A percentile compares a stretch with the other conserved stretches of the same genome.
phyloP scores from a whole-genome alignment of 1,140 invertebrate genomes.

The Ooceraea biroi region DNA sequence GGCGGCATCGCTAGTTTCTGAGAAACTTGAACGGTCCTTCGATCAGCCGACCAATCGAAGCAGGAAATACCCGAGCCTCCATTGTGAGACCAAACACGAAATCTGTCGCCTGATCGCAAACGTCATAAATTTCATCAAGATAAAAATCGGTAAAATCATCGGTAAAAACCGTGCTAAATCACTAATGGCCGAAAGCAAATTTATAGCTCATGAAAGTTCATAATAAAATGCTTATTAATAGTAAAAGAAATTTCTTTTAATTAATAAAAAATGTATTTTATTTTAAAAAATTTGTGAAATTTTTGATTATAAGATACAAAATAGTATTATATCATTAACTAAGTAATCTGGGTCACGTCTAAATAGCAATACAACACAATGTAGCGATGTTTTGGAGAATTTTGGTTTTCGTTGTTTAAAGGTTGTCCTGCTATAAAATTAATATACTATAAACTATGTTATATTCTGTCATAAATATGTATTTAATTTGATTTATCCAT shows the following conservation, averaged over 20 bases:
- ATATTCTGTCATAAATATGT: too few species aligned
- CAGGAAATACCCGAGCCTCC: conserved; percentile 41
- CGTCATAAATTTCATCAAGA: conserved; percentile 52
- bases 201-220: conserved; percentile 14
- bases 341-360: too few species aligned
- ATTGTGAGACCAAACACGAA: conserved; percentile 47
- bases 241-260: conserved; percentile 13
- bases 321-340: too few species aligned
- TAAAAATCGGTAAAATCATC: conserved; percentile 55
- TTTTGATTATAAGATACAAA: conserved; percentile 6
- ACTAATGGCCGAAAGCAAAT: conserved; percentile 30
- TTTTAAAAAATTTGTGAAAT: conserved; percentile 19
- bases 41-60: conserved; percentile 29
- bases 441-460: too few species aligned
- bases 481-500: too few species aligned
- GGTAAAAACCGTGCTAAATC: conserved; percentile 44
- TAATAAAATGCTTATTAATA: conserved; percentile 31
- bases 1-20: conserved; percentile 29
- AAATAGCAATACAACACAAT: too few species aligned
- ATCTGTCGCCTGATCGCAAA: conserved; percentile 45
- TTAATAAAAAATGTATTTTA: not conserved
- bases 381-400: too few species aligned
- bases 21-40: conserved; percentile 13
- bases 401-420: too few species aligned
- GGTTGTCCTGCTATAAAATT: too few species aligned